Evolutionary conservation across 2,888 invertebrate genomes (phyloP), one percentile per base, ranked within the genome.

Genomic region (Digitonthophagus gazella): DNA sequence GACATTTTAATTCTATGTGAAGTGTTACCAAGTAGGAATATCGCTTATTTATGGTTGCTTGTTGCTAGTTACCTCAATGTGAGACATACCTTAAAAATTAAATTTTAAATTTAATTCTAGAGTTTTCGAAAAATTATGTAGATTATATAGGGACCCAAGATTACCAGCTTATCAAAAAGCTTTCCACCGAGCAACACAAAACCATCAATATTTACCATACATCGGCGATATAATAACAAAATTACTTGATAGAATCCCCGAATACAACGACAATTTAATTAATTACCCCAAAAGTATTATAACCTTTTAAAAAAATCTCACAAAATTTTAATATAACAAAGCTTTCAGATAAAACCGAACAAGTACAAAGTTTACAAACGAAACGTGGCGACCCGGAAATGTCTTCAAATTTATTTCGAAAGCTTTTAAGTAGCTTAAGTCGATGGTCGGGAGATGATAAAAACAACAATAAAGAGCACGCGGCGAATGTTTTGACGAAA

Each of bases 101-200:
- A 5, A 63, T 18, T 63, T 18, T 18, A 63, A 18, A 58, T 56
- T 66, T 16, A 15, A 57, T 80, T 78, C 65, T 72, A 83, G 84
- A 72, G 76, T 79, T 0, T 85, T 87, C 79, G 84, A 85, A 73
- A 83, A 79, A 70, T 75, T 87, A 2, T 84, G 85, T 72, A 81
- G 81, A 70, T 75, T 85, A 18, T 86, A 85, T 72, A 79, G 81
- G 64, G 85, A 83, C 76, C 81, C 84, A 0, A 78, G 82, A 19
- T 73, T 83, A 15, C 78, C 78, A 11, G 72, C 71, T 0, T 87
- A 84, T 72, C 82, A 82, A 70, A 80, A 78, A 72, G 78, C 81
- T 1, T 85, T 86, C 80, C 73, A 74, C n/a, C 78, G 78, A 65
- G 80, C 82, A 3, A 80, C 82, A 15, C 76, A 77, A 66, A 78